A percentile compares a stretch with the other conserved stretches of the same genome.
Conservation (phyloP, 2,797 vertebrate genomes). For the Pelodytes ibericus region DNA sequence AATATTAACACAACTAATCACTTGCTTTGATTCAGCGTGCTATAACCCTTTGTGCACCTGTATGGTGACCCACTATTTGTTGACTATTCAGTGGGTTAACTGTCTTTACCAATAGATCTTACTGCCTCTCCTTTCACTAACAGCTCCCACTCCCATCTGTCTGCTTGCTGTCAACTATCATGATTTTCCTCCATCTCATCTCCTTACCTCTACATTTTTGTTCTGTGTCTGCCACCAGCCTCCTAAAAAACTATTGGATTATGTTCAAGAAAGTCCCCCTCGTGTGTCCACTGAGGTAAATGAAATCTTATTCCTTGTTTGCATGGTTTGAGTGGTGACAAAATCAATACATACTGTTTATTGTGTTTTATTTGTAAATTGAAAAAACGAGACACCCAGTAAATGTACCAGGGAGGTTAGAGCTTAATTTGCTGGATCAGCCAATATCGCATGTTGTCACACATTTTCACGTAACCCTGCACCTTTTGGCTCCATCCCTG, state of each 20-base stretch:
- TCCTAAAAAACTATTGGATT: constrained; percentile 99
- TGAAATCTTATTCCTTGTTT: constrained; percentile 73
- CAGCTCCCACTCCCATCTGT: constrained; percentile 89
- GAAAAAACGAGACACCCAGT: too few relatives aligned
- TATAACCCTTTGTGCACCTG: background rate
- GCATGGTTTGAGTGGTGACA: constrained; percentile 42
- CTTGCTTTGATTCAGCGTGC: background rate
- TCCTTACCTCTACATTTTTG: constrained; percentile 82
- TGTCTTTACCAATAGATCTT: too few relatives aligned
- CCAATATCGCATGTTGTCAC: too few relatives aligned
- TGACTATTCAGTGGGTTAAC: background rate
- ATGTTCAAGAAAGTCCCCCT: constrained; percentile 93
- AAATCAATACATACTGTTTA: background rate
- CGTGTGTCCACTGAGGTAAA: constrained; percentile 93
- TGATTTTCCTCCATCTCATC: constrained; percentile 92
- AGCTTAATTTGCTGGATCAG: too few relatives aligned
- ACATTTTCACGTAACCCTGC: too few relatives aligned
- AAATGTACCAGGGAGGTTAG: too few relatives aligned
- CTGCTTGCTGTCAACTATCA: constrained; percentile 84
- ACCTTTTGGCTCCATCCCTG: too few relatives aligned
- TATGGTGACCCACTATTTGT: background rate
- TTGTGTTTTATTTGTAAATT: background rate
- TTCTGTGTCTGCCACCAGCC: constrained; percentile 82
- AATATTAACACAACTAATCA: background rate
- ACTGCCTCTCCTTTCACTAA: constrained; percentile 68